Base-by-base conservation (phyloP, 2,797 vertebrate genomes). In the Poecilia velifera region DNA sequence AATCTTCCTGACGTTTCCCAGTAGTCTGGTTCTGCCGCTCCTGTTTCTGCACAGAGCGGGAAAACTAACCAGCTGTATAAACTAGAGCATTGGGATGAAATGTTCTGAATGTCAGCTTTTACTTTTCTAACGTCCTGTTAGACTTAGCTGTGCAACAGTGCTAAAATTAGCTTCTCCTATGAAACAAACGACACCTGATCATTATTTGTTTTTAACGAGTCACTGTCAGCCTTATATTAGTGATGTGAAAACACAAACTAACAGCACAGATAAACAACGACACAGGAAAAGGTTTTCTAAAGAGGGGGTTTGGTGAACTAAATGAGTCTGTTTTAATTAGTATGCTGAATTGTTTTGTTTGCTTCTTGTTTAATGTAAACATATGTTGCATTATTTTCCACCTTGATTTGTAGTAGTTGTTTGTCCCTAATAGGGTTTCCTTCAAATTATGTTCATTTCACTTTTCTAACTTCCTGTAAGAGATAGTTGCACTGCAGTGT, bases 11-110 rank as follows among this genome's bases (percentile, higher is more conserved):
- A 49, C 31, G 1, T 1, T 64, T 10, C 77, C 77, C 43, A 78
- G 77, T 8, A 73, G 55, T 41, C 45, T 78, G 43, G 53, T 78
- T 51, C 70, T 78, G 43, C 77, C 77, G 16, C 77, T 78, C 22
- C 77, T 78, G 53, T 62, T 62, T 34, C 77, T 78, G 70, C 53
- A 73, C 43, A n/a, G 70, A 62, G 55, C 41, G 7, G 70, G 77
- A 49, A 78, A 49, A 49, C 55, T 78, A 6, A 16, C 59, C 20
- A 22, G 47, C 22, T 55, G 34, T 12, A 41, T 14, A 28, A n/a
- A 74, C 36, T 68, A 2, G 39, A 41, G 36, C 6, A 7, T 41
- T 25, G 20, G 3, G 1, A 41, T 0, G 3, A 68, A 22, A 20
- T 39, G 8, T 41, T 10, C 20, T 7, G 31, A 31, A 6, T 34